Base-by-base conservation (phyloP, 2,113 vertebrate species). In the Anolis carolinensis region DNA sequence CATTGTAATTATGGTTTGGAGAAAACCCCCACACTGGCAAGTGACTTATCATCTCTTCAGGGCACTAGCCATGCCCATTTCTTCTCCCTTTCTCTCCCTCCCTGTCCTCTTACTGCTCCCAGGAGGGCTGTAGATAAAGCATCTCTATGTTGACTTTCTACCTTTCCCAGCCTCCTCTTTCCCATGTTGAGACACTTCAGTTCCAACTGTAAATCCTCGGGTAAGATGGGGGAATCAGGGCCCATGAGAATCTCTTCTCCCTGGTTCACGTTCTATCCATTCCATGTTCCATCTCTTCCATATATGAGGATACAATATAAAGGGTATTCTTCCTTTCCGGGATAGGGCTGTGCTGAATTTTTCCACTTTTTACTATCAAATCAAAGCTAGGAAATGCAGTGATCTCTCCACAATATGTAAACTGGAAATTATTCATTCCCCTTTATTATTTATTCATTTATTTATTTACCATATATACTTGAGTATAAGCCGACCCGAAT, bases 1-100 rank as follows among this genome's bases (percentile, higher is more conserved):
- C 13, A 82, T 91, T 93, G 92, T 92, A 95, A 95, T 94, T 93
- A 93, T 55, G 87, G 87, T 85, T 92, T 75, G 81, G 18, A 59
- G 55, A 90, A 34, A 93, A 86, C 79, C 21, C 25, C 78, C 72
- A 91, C 89, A 84, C 2, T 27, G 95, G 67, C 90, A 89, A 95
- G 70, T 93, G 70, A 86, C 85, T 81, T 86, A 55, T 80, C 74
- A 34, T 52, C 75, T 36, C n/a, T 23, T 52, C 48, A 9, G 9
- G 44, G 44, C 39, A 44, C 48, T 68, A 7, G 20, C 14, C 25
- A 39, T 39, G 65, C 23, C 75, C 63, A 65, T 65, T 84, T 7
- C 30, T 11, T 68, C 27, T 11, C 39, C 11, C 39, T 74, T 44
- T 74, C 36, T 74, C 20, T 23, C 20, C 52, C 72, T 74, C 72